Base-by-base conservation (phyloP, 2,113 vertebrate genomes). In the Empidonax traillii region DNA sequence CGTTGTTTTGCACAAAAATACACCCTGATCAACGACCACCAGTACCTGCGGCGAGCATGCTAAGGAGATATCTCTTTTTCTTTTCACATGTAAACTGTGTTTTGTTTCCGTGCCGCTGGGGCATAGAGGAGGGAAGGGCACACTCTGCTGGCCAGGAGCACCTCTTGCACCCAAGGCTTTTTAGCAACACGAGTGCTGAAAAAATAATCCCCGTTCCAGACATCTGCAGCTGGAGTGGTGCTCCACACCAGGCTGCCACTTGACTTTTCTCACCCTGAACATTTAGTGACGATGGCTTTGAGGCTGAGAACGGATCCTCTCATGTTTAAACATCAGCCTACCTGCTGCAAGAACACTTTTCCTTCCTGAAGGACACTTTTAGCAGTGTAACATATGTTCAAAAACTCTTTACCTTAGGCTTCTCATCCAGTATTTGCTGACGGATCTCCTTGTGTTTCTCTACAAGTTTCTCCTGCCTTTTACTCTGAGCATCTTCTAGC, bases 351-450 rank as follows among this genome's bases (percentile, higher is more conserved):
- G 56, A 68, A 63, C 61, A 88, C 61, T 22, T 83, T 44, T 19
- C 39, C 53, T 76, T 81, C 72, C 86, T 37, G 27, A 93, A 91
- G 55, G 82, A 82, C 46, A 69, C 31, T 85, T 82, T 74, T 74
- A 65, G 51, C 20, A 58, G 27, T 31, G 10, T 49, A 74, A 43
- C 27, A 5, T 31, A 71, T 44, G 72, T 77, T 90, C 51, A 93
- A 82, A 93, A 90, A 95, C 73, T 37, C 79, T 95, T 97, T 98
- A 99, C 99, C 99, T 99, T 99, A 66, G 99, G 99, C 86, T 99
- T 99, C 94, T 99, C 99, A 61, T 99, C 99, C 97, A 99, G 94
- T 92, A 99, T 99, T 94, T 99, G 99, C 94, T 99, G 99, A n/a
- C 98, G 98, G n/a, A 99, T 98, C 83, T 99, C 99, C 95, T 99